Percentiles rank a stretch among this genome's conserved stretches.
phyloP scores from a whole-genome alignment of 2,888 invertebrate genomes.

The Amphiduros pacificus region DNA sequence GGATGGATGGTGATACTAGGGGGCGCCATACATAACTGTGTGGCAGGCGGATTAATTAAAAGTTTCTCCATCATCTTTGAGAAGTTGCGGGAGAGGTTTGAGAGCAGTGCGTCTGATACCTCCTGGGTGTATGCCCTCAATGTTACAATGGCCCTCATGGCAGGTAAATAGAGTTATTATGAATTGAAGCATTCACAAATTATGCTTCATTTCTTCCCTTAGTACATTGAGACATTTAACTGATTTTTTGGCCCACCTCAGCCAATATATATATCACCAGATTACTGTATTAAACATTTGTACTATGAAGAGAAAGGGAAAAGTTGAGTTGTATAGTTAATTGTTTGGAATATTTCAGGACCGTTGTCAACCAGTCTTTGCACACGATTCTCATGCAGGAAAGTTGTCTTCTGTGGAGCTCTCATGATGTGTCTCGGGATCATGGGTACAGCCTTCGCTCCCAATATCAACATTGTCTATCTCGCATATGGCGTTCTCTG shows the following conservation, averaged over 20 bases:
- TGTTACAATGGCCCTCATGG: neutral
- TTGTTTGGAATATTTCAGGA: neutral
- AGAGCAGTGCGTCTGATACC: neutral
- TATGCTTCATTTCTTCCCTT: too few species aligned
- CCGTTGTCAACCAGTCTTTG: neutral
- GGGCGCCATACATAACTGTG: neutral
- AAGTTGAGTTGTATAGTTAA: too few species aligned
- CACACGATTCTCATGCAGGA: neutral
- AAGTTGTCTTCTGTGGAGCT: neutral
- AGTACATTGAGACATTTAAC: too few species aligned
- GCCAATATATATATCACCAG: too few species aligned
- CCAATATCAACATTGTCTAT: neutral
- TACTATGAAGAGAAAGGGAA: too few species aligned
- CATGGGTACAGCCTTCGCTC: neutral
- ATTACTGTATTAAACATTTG: too few species aligned
- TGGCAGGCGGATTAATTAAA: conserved; percentile 2
- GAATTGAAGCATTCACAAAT: neutral
- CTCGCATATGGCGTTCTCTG: neutral
- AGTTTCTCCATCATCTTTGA: neutral
- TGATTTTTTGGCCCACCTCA: too few species aligned
- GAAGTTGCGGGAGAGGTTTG: neutral
- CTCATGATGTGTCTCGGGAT: neutral
- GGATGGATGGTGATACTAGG: conserved; percentile 7
- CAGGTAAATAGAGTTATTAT: neutral
- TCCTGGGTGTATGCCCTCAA: conserved; percentile 1